Evolutionary conservation across 2,888 invertebrate genomes (phyloP), one percentile per base, ranked within the genome.

Genomic region (Graphium colonna): DNA sequence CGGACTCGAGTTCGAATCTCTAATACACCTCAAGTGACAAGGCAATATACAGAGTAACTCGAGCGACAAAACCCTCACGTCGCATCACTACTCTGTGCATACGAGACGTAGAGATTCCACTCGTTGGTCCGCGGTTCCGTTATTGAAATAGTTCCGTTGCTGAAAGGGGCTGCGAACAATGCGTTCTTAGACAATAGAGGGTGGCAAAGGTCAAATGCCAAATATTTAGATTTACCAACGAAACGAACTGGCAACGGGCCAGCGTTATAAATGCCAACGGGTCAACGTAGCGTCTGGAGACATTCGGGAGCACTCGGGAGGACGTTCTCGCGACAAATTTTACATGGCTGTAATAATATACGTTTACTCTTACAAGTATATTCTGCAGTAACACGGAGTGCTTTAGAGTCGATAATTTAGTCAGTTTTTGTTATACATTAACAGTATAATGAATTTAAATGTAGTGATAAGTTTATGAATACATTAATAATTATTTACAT

Each of bases 201-300:
- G 3, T 39, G 43, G 31, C 5, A 54, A 49, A 54, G 53, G 53
- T 54, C 53, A 44, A 40, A 49, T 28, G 53, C 44, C 53, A 44
- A 49, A 54, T 54, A 54, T 54, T 54, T 44, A 31, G 53, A 53
- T 42, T 48, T 48, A 36, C 28, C 42, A 26, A 48, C 21, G 40
- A 38, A 53, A 48, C 21, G 43, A 49, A 54, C 48, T 54, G 53
- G 49, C 53, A 45, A 31, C 16, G n/a, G n/a, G 48, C 49, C 49
- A 49, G 40, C 39, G 13, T 17, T 15, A 43, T 17, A 31, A 49
- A 49, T 48, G 44, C 18, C 48, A 53, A 16, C 15, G 38, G 5
- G 8, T 26, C 16, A 16, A 33, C 39, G 10, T 18, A 31, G 42
- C 38, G 16, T 42, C 39, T 28, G 40, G 15, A 21, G 48, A 10